phyloP scores from a whole-genome alignment of 2,888 invertebrate species.

The Nebria brevicollis region DNA sequence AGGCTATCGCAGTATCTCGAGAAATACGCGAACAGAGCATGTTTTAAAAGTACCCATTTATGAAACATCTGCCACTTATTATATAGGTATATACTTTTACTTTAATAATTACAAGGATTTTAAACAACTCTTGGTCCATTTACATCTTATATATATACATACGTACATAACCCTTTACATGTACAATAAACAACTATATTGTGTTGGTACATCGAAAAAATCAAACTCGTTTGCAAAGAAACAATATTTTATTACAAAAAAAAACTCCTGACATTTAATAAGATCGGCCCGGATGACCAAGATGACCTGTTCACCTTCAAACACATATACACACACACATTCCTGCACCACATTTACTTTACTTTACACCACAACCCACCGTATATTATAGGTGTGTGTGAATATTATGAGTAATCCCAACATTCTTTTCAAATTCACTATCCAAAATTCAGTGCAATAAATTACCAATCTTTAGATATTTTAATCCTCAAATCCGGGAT shows the following conservation, averaged over 20 bases:
- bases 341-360: not conserved
- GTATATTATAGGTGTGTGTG: no score
- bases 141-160: not conserved
- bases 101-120: not conserved
- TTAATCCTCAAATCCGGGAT: not conserved
- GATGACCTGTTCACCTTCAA: constrained; percentile 36
- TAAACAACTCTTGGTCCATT: not conserved
- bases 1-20: not conserved
- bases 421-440: not conserved
- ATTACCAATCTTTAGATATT: no score
- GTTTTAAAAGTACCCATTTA: not conserved
- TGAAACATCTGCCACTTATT: not conserved
- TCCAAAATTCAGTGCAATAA: not conserved
- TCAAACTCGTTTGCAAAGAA: not conserved
- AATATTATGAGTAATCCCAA: not conserved
- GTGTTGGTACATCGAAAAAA: not conserved
- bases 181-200: not conserved
- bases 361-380: not conserved
- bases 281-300: constrained; percentile 36
- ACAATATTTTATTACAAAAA: not conserved
- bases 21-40: not conserved
- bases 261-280: constrained; percentile 37
- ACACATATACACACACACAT: constrained; percentile 32
- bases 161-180: not conserved
- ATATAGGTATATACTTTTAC: not conserved